A percentile compares a stretch with the other conserved stretches of the same genome.
phyloP scores from a whole-genome alignment of 1,140 invertebrate genomes.

The Drosophila subobscura region DNA sequence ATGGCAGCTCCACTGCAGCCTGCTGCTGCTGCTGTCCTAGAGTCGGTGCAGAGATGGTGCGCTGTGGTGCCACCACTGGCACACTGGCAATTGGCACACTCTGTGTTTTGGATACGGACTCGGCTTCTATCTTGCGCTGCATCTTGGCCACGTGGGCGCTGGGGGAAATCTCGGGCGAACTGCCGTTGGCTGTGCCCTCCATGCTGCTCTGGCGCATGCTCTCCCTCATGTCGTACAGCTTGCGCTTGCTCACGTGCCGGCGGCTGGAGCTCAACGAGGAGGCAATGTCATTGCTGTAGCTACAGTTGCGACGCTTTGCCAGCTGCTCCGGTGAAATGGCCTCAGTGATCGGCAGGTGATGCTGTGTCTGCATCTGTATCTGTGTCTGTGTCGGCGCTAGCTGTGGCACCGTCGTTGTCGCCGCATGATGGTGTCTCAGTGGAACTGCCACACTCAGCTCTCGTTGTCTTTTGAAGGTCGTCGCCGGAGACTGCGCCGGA shows the following conservation, averaged over 20 bases:
- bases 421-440: constrained; percentile 17
- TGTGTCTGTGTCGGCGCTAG: background rate
- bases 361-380: background rate
- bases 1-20: background rate
- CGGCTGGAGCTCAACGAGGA: constrained; percentile 79
- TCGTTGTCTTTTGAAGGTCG: constrained; percentile 39
- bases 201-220: constrained; percentile 8
- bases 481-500: constrained; percentile 3
- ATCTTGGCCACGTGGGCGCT: constrained; percentile 59
- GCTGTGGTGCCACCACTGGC: constrained; percentile 35
- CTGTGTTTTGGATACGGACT: constrained; percentile 27
- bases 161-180: constrained; percentile 59
- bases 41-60: constrained; percentile 49
- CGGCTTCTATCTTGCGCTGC: constrained; percentile 48
- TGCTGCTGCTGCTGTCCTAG: background rate
- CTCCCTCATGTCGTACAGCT: constrained; percentile 52
- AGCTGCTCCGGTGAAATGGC: constrained; percentile 57
- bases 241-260: constrained; percentile 63
- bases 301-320: constrained; percentile 73
- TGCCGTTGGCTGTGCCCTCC: background rate
- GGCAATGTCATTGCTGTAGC: constrained; percentile 76
- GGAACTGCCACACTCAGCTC: constrained; percentile 44
- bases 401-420: background rate
- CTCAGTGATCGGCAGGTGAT: constrained; percentile 31
- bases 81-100: constrained; percentile 58